Conservation (phyloP, 2,888 invertebrate genomes). For the Chrysotoxum bicinctum region DNA sequence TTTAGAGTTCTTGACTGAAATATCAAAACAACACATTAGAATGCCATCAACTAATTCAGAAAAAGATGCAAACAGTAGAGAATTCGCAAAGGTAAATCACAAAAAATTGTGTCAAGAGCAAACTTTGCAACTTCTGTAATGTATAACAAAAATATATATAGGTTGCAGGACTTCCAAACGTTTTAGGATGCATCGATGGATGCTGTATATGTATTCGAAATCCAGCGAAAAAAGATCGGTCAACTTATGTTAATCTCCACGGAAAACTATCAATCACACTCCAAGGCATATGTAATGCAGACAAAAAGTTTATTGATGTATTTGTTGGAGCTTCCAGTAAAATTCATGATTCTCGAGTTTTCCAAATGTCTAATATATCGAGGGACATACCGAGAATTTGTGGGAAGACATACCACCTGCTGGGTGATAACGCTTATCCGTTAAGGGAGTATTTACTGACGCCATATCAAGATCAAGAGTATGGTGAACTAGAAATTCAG, state of each 20-base stretch:
- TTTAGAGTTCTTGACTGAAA: not conserved
- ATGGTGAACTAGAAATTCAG: not conserved
- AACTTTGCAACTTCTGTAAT: no score
- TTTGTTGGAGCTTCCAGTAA: slow-evolving; percentile 4
- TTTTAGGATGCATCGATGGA: not conserved
- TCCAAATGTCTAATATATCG: not conserved
- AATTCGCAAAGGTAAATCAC: not conserved
- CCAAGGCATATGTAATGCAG: slow-evolving; percentile 8
- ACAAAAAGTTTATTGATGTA: not conserved
- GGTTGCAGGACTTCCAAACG: slow-evolving; percentile 1
- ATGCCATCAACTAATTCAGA: slow-evolving; percentile 5
- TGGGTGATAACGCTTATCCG: not conserved
- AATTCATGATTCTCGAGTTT: not conserved
- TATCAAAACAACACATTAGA: not conserved
- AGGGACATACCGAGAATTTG: slow-evolving; percentile 1
- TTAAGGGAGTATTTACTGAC: slow-evolving; percentile 5
- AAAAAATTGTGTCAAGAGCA: no score
- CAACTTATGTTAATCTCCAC: not conserved
- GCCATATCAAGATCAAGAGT: not conserved
- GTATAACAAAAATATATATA: not conserved
- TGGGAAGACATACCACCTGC: not conserved
- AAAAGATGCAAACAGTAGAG: not conserved
- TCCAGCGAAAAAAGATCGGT: not conserved
- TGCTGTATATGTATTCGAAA: slow-evolving; percentile 2
- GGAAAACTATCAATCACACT: not conserved